phyloP scores from a whole-genome alignment of 2,888 invertebrate species.

The Agrotis ipsilon region DNA sequence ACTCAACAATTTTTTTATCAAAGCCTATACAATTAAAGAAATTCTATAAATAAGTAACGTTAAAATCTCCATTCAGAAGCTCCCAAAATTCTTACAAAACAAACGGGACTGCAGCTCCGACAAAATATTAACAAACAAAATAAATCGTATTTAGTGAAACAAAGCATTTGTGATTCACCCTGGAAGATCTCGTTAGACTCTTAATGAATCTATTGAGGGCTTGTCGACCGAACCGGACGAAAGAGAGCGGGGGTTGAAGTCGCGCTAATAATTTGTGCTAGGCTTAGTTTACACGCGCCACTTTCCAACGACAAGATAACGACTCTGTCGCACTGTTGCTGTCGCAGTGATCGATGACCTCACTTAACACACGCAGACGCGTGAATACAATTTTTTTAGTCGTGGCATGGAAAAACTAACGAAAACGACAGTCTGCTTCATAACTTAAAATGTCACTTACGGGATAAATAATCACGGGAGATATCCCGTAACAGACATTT shows the following conservation, averaged over 20 bases:
- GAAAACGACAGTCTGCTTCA: too few species aligned
- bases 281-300: conserved; percentile 49
- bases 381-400: too few species aligned
- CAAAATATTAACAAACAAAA: conserved; percentile 82
- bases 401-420: too few species aligned
- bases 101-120: conserved; percentile 50
- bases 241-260: conserved; percentile 82
- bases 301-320: not conserved
- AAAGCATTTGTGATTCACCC: conserved; percentile 88
- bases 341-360: not conserved
- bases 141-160: conserved; percentile 88
- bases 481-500: too few species aligned
- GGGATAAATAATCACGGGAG: too few species aligned
- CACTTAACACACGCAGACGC: too few species aligned
- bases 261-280: conserved; percentile 87
- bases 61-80: conserved; percentile 30
- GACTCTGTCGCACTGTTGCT: not conserved
- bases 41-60: conserved; percentile 38
- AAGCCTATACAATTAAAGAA: conserved; percentile 35
- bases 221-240: conserved; percentile 84
- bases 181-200: conserved; percentile 89
- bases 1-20: conserved; percentile 20
- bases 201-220: conserved; percentile 91
- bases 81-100: conserved; percentile 41
- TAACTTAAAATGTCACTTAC: too few species aligned